Conservation (phyloP, 2,113 vertebrate genomes). For the Leuciscus idus region DNA sequence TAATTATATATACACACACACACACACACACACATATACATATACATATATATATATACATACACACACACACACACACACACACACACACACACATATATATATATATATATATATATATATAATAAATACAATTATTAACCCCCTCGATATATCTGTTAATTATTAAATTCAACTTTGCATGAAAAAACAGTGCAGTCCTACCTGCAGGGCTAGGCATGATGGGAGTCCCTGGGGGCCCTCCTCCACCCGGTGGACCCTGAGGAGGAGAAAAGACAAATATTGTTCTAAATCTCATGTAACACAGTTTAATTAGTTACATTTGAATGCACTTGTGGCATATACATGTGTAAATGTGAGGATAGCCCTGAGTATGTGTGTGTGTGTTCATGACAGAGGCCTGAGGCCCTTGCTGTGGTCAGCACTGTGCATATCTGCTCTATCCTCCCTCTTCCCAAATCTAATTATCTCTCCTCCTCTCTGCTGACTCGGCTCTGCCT, state of each 20-base stretch:
- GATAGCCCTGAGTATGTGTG: neutral
- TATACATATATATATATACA: no score
- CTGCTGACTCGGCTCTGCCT: conserved; percentile 32
- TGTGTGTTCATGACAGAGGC: conserved; percentile 21
- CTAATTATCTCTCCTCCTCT: conserved; percentile 40
- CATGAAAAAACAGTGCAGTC: neutral
- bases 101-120: no score
- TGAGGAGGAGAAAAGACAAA: conserved; percentile 62
- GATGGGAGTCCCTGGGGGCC: conserved; percentile 96
- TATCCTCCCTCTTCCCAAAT: conserved; percentile 39
- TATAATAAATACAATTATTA: neutral
- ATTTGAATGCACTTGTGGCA: neutral
- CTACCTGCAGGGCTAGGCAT: conserved; percentile 99
- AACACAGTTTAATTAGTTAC: neutral
- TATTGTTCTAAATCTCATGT: neutral
- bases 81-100: no score
- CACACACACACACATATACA: no score
- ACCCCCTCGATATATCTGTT: neutral
- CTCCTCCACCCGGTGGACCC: conserved; percentile 96
- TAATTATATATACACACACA: no score
- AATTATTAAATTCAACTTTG: neutral
- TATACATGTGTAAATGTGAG: conserved; percentile 7
- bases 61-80: no score
- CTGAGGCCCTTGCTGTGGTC: conserved; percentile 21
- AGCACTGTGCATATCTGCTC: conserved; percentile 34